Evolutionary conservation across 1,140 invertebrate species (phyloP), one percentile per base, ranked within the genome.

Genomic region (Pomacea maculata): DNA sequence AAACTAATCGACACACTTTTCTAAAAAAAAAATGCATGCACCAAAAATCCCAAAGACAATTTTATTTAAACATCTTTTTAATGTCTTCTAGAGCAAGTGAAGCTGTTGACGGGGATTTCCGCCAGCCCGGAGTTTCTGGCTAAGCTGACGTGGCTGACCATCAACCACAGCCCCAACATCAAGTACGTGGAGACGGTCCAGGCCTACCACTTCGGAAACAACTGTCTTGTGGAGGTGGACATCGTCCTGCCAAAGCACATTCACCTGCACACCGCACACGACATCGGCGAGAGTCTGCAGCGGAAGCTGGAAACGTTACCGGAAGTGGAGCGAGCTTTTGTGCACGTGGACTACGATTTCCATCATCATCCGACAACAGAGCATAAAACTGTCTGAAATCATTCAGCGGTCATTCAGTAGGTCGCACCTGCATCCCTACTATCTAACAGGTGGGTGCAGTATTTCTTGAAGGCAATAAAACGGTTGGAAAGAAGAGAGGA

Each of bases 251-350:
- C 89, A 7, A 86, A 89, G 73, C 83, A 89, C 34, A 91, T 93
- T 90, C 76, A 82, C 12, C 74, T 93, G 67, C 81, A 85, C 63
- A 87, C 91, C 70, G 88, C 92, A 0, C 92, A 93, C 79, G 89
- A 93, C 85, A 92, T 92, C 73, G 89, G 88, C 6, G 92, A 92
- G 82, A 80, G 86, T 34, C 86, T 92, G 70, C 92, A 92, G 83
- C 87, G 87, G 76, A 91, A 90, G 80, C 85, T 93, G 64, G 92
- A 93, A 84, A 77, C 84, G 57, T 81, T 93, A 29, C 85, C 89
- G 10, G 87, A 91, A 75, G 92, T 93, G 19, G 92, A 93, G 81
- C 82, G 92, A 78, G 91, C 92, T 4, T 93, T 93, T 85, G 92
- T 93, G 6, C 92, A 93, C 80, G 80, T 92, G 12, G 92, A 93